phyloP scores from a whole-genome alignment of 2,888 invertebrate genomes.

The Onchidella celtica region DNA sequence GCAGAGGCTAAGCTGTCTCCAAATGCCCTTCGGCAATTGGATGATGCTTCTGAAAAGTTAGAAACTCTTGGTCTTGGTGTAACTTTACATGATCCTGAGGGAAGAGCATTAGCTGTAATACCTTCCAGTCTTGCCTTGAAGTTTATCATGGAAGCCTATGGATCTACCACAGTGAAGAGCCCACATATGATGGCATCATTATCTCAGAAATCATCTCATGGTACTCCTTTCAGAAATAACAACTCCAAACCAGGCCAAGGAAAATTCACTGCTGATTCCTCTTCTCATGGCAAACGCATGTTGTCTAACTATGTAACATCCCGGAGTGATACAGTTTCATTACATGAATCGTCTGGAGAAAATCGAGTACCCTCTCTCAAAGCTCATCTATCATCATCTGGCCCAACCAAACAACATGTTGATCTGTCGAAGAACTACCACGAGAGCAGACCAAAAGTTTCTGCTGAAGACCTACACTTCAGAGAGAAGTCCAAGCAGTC shows the following conservation, averaged over 20 bases:
- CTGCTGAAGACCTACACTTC: neutral
- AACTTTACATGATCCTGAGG: neutral
- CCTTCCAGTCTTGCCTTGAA: slow-evolving; percentile 37
- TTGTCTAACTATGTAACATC: no score
- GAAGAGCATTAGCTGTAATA: neutral
- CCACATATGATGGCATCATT: neutral
- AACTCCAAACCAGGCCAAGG: neutral
- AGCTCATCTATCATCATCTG: no score
- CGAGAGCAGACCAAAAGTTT: neutral
- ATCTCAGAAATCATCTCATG: neutral
- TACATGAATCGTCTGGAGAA: no score
- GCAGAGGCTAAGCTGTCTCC: slow-evolving; percentile 37
- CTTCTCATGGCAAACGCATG: no score
- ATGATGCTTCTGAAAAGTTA: neutral
- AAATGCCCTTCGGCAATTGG: slow-evolving; percentile 44
- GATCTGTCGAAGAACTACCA: no score
- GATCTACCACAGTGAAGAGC: neutral
- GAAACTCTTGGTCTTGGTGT: neutral
- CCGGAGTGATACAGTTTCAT: no score
- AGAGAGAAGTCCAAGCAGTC: neutral
- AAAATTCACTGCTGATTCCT: no score
- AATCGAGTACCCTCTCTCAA: no score
- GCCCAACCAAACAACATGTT: no score
- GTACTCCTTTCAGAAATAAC: neutral
- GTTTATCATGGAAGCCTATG: slow-evolving; percentile 44